A percentile compares a stretch with the other conserved stretches of the same genome.
These are phyloP conservation scores for Oreamnos americanus DNA, from an alignment of 2,113 vertebrate species.

Conservation along the genomic window DNA sequence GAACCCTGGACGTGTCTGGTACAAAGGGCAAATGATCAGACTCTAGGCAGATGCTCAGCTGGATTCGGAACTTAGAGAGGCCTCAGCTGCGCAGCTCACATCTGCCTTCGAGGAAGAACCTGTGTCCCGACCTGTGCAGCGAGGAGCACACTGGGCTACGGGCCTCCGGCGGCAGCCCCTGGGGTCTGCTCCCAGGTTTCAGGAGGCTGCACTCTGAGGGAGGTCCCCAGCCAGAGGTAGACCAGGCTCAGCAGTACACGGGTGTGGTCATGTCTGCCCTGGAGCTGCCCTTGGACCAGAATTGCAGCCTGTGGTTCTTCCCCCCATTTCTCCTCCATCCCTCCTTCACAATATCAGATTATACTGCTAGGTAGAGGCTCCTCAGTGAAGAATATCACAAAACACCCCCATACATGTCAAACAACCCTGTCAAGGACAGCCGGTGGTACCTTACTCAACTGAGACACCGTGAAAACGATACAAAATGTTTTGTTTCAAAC, in stretches of 20 bases:
- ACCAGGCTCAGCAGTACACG: rapidly evolving
- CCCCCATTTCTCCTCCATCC: rapidly evolving
- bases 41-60: rapidly evolving
- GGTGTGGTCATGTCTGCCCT: rapidly evolving
- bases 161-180: not conserved
- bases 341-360: rapidly evolving
- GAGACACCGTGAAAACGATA: rapidly evolving
- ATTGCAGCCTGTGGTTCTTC: rapidly evolving
- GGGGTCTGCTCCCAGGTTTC: rapidly evolving
- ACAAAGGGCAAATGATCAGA: rapidly evolving
- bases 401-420: rapidly evolving
- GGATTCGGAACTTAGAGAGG: rapidly evolving
- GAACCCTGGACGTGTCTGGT: not conserved
- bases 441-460: rapidly evolving
- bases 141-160: rapidly evolving
- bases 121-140: rapidly evolving
- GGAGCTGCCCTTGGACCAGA: not conserved
- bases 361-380: rapidly evolving
- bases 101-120: rapidly evolving
- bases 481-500: not conserved
- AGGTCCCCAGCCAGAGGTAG: not conserved
- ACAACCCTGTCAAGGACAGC: not conserved
- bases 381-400: too few species aligned
- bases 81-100: rapidly evolving
- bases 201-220: rapidly evolving